Base-by-base conservation (phyloP, 2,888 invertebrate genomes). In the Heliconius erato region DNA sequence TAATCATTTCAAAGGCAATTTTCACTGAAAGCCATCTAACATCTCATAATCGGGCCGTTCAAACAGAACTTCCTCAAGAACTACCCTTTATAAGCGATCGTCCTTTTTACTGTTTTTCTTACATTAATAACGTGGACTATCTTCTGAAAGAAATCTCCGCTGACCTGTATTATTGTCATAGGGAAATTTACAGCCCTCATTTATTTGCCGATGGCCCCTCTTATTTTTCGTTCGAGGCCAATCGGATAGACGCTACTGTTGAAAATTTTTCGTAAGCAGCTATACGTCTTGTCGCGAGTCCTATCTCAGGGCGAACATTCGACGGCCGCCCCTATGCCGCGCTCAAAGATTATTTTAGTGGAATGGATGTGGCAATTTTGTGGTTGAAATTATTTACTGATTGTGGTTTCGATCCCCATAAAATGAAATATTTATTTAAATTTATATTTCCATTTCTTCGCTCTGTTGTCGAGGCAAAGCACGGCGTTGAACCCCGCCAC, bases 91-190 rank as follows among this genome's bases (percentile, higher is more conserved):
- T 93, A 91, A 90, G 87, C 92, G 92, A 93, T 94, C 91, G 89
- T 79, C 87, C 91, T 93, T 94, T 94, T 95, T 94, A 93, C 92
- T 93, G 94, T 95, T 95, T 94, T 95, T 94, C 91, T 90, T 90
- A 92, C 95, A 95, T 95, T 94, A 94, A 95, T 95, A 95, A 94
- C 92, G 87, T 92, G 91, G 89, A 90, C 92, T 94, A 95, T 96
- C 95, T 94, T 86, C 87, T 88, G 89, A 90, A 90, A 91, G 91
- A 92, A 93, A 96, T 96, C 96, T 96, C 95, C 94, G 96, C 96
- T 96, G 96, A 96, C 95, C 96, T 95, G 96, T 95, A 95, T 95
- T 96, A 95, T 96, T 95, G 95, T 95, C 95, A 95, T 95, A 94
- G 93, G 91, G 95, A 94, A 95, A 96, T 96, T 96, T 96, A 96